Evolutionary conservation across 2,113 vertebrate genomes (phyloP), one percentile per base, ranked within the genome.

Genomic region (Nesoenas mayeri): DNA sequence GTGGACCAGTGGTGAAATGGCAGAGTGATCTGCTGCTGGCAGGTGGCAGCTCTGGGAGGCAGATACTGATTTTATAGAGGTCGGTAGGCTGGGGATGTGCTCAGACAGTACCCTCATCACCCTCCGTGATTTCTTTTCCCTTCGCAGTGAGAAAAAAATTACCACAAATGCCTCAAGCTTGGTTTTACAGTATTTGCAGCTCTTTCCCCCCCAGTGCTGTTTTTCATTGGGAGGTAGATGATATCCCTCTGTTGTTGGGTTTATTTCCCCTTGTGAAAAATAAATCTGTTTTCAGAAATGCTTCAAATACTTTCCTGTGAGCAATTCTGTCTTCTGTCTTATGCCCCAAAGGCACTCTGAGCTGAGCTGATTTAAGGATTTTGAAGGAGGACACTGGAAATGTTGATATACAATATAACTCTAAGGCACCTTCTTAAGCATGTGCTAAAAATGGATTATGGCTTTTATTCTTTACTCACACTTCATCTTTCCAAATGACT

Each of bases 281-380:
- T 91, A 96, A 96, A 95, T 78, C 89, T 77, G n/a, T 78, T 94
- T 88, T 81, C 79, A 93, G 90, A 88, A 96, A 86, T 60, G 90
- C 88, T 95, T 95, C 72, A 93, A 53, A 94, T 94, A 69, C 65
- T 84, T 95, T 53, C 75, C 90, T 91, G 65, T 60, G 57, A 94
- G 79, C 79, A 80, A 56, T 88, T 91, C 79, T 71, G 50, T 71
- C 60, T 86, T 66, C 65, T 87, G 36, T 60, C 69, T 81, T 70
- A 74, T 65, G 93, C 88, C 96, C 88, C 54, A 93, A 90, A 88
- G 95, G 93, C 90, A 91, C 58, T 81, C 90, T 96, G 85, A 91
- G 88, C 95, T 93, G 93, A 95, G 95, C 82, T 64, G 92, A 95
- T 96, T 97, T 91, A 85, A 84, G 93, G 85, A 96, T 96, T 96